These are phyloP conservation scores for Ptychadena robeensis DNA, from an alignment of 2,797 vertebrate species.

Conservation along the genomic window DNA sequence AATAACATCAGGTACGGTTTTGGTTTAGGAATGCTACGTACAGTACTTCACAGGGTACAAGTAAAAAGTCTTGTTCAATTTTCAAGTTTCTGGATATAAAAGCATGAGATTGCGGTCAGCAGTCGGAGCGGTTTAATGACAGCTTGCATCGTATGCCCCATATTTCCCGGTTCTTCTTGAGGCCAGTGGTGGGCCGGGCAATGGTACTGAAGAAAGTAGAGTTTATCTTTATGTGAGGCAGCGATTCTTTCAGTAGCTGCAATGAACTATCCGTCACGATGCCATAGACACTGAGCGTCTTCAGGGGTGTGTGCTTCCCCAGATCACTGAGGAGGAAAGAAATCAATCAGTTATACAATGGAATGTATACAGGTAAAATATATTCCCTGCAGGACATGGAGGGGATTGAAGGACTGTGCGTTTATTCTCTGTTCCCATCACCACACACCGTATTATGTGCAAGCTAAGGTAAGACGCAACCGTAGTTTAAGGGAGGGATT, in stretches of 20 bases:
- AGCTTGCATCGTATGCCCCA: slow-evolving; percentile 86
- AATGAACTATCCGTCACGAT: slow-evolving; percentile 82
- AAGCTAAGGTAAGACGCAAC: no score
- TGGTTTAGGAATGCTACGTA: neutral
- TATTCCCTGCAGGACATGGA: no score
- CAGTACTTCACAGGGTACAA: neutral
- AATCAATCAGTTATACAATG: no score
- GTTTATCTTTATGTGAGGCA: slow-evolving; percentile 85
- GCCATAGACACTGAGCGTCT: slow-evolving; percentile 88
- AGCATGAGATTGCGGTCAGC: neutral
- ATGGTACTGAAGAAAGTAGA: slow-evolving; percentile 81
- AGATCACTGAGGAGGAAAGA: slow-evolving; percentile 77
- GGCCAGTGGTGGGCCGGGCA: slow-evolving; percentile 81
- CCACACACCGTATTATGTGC: no score
- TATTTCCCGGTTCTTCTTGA: slow-evolving; percentile 74
- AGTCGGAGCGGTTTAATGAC: slow-evolving; percentile 62
- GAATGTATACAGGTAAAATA: no score
- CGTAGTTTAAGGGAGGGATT: no score
- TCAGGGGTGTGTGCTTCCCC: slow-evolving; percentile 76
- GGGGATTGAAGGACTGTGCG: no score
- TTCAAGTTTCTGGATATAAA: slow-evolving; percentile 37
- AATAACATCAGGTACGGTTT: neutral
- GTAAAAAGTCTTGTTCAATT: neutral
- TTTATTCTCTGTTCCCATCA: no score
- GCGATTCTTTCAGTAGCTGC: slow-evolving; percentile 77